Evolutionary conservation across 92 coral and sea anemone species (phyloP).

Genomic region (Zoanthus gigantus): DNA sequence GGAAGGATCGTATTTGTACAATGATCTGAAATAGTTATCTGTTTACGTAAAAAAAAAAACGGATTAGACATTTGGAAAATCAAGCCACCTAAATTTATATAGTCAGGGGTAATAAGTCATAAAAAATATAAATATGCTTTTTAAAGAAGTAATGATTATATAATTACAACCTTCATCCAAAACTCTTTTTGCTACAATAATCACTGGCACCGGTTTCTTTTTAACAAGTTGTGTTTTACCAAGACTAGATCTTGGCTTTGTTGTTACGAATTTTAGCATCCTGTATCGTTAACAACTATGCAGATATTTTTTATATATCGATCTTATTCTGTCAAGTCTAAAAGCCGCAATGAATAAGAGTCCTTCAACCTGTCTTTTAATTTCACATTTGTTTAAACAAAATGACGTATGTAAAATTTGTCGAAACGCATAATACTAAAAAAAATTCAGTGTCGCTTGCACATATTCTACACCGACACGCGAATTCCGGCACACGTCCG

Average conservation of each 20-base stretch:
- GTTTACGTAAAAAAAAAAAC: slow-evolving; percentile 45
- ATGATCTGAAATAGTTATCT: slow-evolving; percentile 94
- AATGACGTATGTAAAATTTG: slow-evolving; percentile 34
- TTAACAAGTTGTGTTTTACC: neutral
- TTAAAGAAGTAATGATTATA: neutral
- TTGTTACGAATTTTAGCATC: slow-evolving; percentile 41
- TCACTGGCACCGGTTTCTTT: slow-evolving; percentile 22
- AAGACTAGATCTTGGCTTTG: slow-evolving; percentile 8
- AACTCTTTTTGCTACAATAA: slow-evolving; percentile 1
- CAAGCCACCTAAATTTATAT: neutral
- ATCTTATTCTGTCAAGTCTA: neutral
- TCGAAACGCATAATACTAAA: neutral
- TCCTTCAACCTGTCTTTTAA: slow-evolving; percentile 11
- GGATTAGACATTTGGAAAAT: neutral
- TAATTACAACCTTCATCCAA: slow-evolving; percentile 1
- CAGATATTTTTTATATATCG: neutral
- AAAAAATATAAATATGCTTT: neutral
- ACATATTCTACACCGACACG: neutral
- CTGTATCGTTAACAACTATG: neutral
- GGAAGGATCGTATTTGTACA: slow-evolving; percentile 91
- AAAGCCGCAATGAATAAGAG: slow-evolving; percentile 19
- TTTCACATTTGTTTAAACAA: slow-evolving; percentile 30
- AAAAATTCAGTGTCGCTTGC: neutral
- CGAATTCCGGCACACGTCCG: neutral
- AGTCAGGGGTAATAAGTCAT: neutral